Evolutionary conservation across 2,888 invertebrate species (phyloP).

Genomic region (Drosophila niveifrons): DNA sequence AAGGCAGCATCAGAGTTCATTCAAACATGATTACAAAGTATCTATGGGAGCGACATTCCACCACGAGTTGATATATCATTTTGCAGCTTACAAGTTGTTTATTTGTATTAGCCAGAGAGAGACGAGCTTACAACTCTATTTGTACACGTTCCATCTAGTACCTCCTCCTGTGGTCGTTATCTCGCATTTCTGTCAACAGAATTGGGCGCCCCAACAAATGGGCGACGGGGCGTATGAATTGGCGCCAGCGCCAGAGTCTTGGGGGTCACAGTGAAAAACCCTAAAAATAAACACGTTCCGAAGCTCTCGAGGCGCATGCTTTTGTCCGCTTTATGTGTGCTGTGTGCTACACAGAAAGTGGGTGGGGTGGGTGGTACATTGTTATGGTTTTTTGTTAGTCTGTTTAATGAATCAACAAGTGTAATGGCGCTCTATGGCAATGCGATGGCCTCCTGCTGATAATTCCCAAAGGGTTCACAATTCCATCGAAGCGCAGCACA

Average conservation of each 20-base stretch:
- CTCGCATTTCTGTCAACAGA: background rate
- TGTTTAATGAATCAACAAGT: slow-evolving; percentile 68
- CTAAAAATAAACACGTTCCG: slow-evolving; percentile 57
- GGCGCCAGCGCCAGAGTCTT: slow-evolving; percentile 47
- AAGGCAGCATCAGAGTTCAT: background rate
- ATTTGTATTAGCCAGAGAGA: slow-evolving; percentile 17
- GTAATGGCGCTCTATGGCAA: slow-evolving; percentile 32
- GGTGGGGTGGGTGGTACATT: slow-evolving; percentile 18
- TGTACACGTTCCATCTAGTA: background rate
- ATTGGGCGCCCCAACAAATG: slow-evolving; percentile 1
- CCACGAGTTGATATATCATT: background rate
- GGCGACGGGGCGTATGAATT: slow-evolving; percentile 17
- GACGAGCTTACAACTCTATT: slow-evolving; percentile 13
- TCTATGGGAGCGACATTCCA: background rate
- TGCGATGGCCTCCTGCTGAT: slow-evolving; percentile 6
- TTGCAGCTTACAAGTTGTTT: slow-evolving; percentile 18
- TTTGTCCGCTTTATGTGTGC: slow-evolving; percentile 7
- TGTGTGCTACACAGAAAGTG: background rate
- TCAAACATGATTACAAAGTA: slow-evolving; percentile 7
- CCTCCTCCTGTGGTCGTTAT: slow-evolving; percentile 2
- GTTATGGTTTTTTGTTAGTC: slow-evolving; percentile 20
- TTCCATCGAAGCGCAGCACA: slow-evolving; percentile 7
- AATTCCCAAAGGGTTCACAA: slow-evolving; percentile 26
- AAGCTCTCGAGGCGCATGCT: slow-evolving; percentile 7
- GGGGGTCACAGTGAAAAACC: slow-evolving; percentile 36